phyloP scores from a whole-genome alignment of 2,113 vertebrate species.

The Rhinolophus sinicus region DNA sequence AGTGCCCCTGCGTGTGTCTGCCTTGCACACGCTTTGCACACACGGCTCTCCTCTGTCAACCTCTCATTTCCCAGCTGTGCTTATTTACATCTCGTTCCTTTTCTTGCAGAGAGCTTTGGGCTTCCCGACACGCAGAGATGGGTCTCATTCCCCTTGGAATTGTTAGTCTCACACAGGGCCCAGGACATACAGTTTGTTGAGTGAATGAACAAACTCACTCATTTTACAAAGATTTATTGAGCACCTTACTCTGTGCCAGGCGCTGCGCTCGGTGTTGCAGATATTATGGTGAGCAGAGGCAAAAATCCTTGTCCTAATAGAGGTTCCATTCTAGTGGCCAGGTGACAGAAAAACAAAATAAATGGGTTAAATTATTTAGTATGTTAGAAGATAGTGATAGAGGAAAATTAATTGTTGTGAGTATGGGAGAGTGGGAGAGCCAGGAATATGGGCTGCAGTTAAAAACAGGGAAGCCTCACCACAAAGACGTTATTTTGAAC shows the following conservation, averaged over 20 bases:
- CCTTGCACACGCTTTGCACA: neutral
- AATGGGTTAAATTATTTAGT: neutral
- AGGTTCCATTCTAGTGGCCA: neutral
- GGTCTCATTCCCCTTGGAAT: neutral
- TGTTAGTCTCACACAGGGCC: neutral
- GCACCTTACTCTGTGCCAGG: neutral
- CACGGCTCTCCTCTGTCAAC: neutral
- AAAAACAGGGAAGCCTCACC: neutral
- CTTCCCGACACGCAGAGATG: neutral
- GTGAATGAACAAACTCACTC: neutral
- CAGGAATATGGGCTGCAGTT: neutral
- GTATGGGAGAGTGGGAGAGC: neutral
- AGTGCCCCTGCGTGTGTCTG: fast-evolving
- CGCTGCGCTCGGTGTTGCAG: neutral
- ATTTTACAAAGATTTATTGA: neutral
- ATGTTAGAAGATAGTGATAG: neutral
- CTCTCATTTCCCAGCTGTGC: neutral
- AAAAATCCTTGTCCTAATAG: neutral
- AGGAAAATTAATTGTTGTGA: neutral
- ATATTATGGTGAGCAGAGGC: neutral
- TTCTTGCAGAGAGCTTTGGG: neutral
- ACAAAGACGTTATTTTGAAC: neutral
- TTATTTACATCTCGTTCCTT: neutral
- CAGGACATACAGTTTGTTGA: neutral
- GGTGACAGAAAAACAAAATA: neutral